phyloP scores from a whole-genome alignment of 2,113 vertebrate species.

The Protomyctophum bolini region DNA sequence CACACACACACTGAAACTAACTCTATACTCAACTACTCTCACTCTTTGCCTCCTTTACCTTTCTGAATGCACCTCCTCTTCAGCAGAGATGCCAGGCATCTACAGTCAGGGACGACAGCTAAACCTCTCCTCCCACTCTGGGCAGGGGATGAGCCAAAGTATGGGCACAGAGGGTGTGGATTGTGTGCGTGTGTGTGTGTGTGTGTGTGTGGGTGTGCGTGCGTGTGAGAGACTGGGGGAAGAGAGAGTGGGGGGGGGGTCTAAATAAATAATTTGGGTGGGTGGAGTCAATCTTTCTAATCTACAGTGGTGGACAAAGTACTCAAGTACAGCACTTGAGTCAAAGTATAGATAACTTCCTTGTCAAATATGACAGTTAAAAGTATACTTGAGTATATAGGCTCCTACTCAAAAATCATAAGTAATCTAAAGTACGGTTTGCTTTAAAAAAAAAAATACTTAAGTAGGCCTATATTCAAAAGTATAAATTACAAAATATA shows the following conservation, averaged over 20 bases:
- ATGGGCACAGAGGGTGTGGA: slow-evolving; percentile 59
- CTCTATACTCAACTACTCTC: slow-evolving; percentile 30
- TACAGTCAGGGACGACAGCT: slow-evolving; percentile 48
- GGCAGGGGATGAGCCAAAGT: slow-evolving; percentile 56
- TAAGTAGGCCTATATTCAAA: too few species aligned
- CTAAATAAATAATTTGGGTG: slow-evolving; percentile 63
- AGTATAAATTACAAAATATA: too few species aligned
- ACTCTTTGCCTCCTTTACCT: slow-evolving; percentile 27
- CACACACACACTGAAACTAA: slow-evolving; percentile 6
- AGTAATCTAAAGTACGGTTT: too few species aligned
- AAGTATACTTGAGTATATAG: too few species aligned
- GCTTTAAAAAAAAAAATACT: too few species aligned
- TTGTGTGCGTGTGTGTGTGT: not conserved
- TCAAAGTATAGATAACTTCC: too few species aligned
- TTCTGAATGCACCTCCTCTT: slow-evolving; percentile 59
- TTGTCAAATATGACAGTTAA: too few species aligned
- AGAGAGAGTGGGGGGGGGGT: slow-evolving; percentile 2
- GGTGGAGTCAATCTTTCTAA: slow-evolving; percentile 36
- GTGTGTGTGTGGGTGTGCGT: too few species aligned
- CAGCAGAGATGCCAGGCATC: slow-evolving; percentile 65
- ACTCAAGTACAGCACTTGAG: too few species aligned
- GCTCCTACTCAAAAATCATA: too few species aligned
- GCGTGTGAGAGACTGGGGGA: slow-evolving; percentile 1
- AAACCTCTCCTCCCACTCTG: slow-evolving; percentile 38
- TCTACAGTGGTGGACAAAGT: too few species aligned